These are phyloP conservation scores for Thermophis baileyi DNA, from an alignment of 2,113 vertebrate species.

Conservation along the genomic window DNA sequence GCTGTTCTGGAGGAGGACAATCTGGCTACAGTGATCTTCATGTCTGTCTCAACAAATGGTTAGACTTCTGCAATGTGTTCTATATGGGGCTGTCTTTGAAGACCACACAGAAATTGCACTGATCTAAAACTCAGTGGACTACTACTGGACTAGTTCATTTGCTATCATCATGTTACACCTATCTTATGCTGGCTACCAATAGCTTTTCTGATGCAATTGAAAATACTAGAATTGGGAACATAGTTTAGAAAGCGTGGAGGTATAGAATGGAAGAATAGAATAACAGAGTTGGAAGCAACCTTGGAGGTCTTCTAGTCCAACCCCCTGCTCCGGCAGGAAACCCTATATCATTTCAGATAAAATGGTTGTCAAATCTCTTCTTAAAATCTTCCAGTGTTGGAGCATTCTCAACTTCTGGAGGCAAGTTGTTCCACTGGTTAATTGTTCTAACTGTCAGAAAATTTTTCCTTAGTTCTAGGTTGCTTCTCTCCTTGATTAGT, in stretches of 20 bases:
- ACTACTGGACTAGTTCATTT: not conserved
- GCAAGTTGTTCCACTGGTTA: too few species aligned
- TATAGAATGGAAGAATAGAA: not conserved
- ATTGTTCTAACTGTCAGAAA: too few species aligned
- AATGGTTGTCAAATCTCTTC: too few species aligned
- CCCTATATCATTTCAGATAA: too few species aligned
- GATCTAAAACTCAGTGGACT: not conserved
- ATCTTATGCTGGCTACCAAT: not conserved
- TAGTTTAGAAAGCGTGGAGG: not conserved
- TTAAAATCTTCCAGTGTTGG: too few species aligned
- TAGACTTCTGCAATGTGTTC: not conserved
- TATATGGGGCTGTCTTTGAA: not conserved
- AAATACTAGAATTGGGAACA: not conserved
- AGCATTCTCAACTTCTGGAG: too few species aligned
- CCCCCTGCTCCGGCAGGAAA: too few species aligned
- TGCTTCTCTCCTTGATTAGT: too few species aligned
- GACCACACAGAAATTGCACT: not conserved
- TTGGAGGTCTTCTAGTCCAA: too few species aligned
- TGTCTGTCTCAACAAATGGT: not conserved
- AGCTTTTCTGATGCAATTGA: not conserved
- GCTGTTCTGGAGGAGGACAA: not conserved
- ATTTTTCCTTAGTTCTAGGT: too few species aligned
- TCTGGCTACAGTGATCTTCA: not conserved
- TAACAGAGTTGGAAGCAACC: too few species aligned
- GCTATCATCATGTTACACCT: not conserved